Percentiles rank a stretch among this genome's conserved stretches.
These are phyloP conservation scores for Xerus inauris DNA, from an alignment of 2,113 vertebrate species.

Conservation along the genomic window DNA sequence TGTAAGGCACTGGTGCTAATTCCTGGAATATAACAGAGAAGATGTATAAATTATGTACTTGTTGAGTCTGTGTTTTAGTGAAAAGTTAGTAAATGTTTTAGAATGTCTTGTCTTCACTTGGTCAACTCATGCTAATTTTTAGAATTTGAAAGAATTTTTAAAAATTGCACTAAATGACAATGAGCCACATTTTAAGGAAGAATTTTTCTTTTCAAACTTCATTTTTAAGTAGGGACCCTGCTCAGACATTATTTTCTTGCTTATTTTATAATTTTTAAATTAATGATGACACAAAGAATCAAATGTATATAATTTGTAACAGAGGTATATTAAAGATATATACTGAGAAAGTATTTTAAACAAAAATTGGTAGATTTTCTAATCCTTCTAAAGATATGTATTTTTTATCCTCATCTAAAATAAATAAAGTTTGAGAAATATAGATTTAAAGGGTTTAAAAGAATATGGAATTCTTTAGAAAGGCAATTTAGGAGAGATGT, in stretches of 20 bases:
- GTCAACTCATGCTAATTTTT: background rate
- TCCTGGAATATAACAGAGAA: background rate
- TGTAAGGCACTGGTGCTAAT: background rate
- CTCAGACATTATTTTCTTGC: background rate
- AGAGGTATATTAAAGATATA: background rate
- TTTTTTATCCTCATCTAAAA: slow-evolving; percentile 31
- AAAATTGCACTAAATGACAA: background rate
- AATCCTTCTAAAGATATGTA: background rate
- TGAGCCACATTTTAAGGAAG: background rate
- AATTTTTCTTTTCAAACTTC: background rate
- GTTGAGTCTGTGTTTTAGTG: background rate
- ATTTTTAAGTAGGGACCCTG: background rate
- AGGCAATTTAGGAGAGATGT: background rate
- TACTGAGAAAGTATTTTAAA: background rate
- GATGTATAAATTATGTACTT: background rate
- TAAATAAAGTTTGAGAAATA: background rate
- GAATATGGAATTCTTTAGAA: background rate
- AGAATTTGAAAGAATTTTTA: background rate
- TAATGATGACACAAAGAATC: background rate
- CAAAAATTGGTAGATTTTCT: background rate
- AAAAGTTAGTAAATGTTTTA: slow-evolving; percentile 20
- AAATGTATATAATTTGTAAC: background rate
- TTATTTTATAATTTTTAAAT: background rate
- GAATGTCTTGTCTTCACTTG: background rate
- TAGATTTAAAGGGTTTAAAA: slow-evolving; percentile 7